Evolutionary conservation across 2,888 invertebrate genomes (phyloP).

Genomic region (Sminthurinus aureus): DNA sequence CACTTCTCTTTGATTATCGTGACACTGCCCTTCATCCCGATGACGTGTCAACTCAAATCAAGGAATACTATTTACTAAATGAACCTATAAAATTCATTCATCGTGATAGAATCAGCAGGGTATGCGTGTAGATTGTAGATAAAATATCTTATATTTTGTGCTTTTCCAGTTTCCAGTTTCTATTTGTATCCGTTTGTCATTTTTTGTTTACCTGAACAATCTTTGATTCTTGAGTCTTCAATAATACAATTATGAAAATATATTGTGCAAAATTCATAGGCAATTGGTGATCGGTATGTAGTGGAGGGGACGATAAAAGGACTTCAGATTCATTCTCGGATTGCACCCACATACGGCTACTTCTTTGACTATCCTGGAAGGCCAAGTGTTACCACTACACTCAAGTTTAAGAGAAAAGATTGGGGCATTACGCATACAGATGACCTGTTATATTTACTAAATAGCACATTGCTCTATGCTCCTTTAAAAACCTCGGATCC

Average conservation of each 20-base stretch:
- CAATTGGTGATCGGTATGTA: constrained; percentile 49
- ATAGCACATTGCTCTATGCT: constrained; percentile 41
- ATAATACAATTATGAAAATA: too few species aligned
- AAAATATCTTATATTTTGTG: too few species aligned
- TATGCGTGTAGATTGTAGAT: too few species aligned
- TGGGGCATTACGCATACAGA: constrained; percentile 51
- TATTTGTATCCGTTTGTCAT: too few species aligned
- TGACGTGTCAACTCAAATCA: constrained; percentile 35
- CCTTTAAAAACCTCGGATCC: constrained; percentile 41
- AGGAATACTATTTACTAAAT: constrained; percentile 38
- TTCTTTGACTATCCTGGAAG: constrained; percentile 44
- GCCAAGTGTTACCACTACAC: constrained; percentile 32
- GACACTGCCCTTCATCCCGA: constrained; percentile 27
- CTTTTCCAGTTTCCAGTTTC: too few species aligned
- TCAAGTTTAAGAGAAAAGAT: constrained; percentile 43
- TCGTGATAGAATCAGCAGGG: constrained; percentile 39
- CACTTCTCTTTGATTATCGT: constrained; percentile 37
- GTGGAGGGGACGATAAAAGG: constrained; percentile 46
- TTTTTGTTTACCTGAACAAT: too few species aligned
- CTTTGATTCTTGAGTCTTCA: too few species aligned
- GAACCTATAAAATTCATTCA: constrained; percentile 30
- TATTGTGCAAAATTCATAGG: too few species aligned
- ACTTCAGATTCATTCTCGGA: constrained; percentile 46
- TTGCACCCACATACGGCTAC: constrained; percentile 52
- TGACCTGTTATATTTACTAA: constrained; percentile 49